phyloP scores from a whole-genome alignment of 2,113 vertebrate genomes.

The Sclerurus mexicanus region DNA sequence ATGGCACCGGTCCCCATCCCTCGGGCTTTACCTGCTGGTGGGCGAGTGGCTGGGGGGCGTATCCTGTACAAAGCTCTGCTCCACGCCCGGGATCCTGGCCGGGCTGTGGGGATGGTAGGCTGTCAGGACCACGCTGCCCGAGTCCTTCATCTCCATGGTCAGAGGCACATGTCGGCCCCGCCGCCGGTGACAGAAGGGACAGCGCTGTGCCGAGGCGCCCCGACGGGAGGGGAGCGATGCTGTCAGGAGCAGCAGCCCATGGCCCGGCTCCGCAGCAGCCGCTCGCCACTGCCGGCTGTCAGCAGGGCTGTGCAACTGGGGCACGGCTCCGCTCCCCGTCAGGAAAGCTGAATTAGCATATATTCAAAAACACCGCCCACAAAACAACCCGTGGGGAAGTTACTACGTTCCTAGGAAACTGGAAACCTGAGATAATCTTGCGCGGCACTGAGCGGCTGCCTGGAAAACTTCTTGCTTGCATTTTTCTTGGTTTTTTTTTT shows the following conservation, averaged over 20 bases:
- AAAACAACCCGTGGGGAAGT: background rate
- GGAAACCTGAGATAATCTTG: constrained; percentile 27
- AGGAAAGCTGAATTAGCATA: constrained; percentile 54
- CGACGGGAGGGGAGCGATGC: background rate
- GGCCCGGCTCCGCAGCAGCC: background rate
- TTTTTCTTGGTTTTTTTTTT: too few relatives aligned
- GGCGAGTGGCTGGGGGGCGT: constrained; percentile 61
- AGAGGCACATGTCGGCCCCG: constrained; percentile 49
- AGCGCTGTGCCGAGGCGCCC: background rate
- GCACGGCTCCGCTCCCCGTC: constrained; percentile 41
- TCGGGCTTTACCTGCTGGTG: constrained; percentile 71
- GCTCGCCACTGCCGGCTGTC: constrained; percentile 2
- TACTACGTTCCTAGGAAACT: constrained; percentile 54
- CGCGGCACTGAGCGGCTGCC: background rate
- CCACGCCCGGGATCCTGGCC: constrained; percentile 65
- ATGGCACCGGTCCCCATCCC: background rate
- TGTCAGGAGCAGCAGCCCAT: background rate
- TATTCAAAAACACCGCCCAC: constrained; percentile 69
- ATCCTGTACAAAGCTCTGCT: constrained; percentile 72
- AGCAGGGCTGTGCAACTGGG: background rate
- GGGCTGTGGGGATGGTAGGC: constrained; percentile 85
- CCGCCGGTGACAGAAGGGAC: background rate
- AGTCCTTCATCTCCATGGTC: constrained; percentile 85
- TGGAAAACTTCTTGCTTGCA: background rate
- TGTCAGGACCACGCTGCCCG: constrained; percentile 85